A percentile compares a stretch with the other conserved stretches of the same genome.
phyloP scores from a whole-genome alignment of 2,797 vertebrate species.

The Intellagama lesueurii region DNA sequence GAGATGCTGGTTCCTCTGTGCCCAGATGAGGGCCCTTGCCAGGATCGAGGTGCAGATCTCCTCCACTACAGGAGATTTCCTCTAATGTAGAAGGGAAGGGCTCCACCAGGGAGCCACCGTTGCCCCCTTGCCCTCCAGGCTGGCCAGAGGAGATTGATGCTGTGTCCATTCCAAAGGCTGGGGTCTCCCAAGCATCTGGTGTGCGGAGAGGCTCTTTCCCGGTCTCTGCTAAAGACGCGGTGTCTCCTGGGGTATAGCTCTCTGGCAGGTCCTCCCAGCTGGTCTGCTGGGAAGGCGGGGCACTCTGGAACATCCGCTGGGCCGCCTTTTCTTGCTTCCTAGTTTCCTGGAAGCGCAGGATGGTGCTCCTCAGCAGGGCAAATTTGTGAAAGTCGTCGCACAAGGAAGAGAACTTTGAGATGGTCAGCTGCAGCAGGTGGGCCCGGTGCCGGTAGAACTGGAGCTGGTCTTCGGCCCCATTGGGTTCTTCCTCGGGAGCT shows the following conservation, averaged over 20 bases:
- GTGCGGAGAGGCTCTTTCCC: background rate
- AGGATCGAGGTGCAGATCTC: background rate
- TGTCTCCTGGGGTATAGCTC: too few species aligned
- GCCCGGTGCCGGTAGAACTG: background rate
- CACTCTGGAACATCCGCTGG: too few species aligned
- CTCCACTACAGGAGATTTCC: background rate
- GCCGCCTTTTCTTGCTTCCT: too few species aligned
- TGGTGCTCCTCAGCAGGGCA: too few species aligned
- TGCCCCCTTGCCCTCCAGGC: background rate
- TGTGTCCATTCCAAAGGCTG: too few species aligned
- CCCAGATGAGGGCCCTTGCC: background rate
- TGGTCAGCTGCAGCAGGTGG: background rate
- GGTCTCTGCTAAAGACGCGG: background rate
- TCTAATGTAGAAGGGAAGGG: rapidly evolving
- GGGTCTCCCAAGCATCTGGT: too few species aligned
- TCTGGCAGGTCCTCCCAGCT: background rate
- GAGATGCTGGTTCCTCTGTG: background rate
- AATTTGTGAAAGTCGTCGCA: too few species aligned
- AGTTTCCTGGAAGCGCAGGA: too few species aligned
- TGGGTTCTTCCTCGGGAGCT: too few species aligned
- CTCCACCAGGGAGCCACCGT: background rate
- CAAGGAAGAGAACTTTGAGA: too few species aligned
- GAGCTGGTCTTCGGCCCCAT: background rate
- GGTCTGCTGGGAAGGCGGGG: too few species aligned
- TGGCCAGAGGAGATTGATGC: too few species aligned